These are phyloP conservation scores for Selenia dentaria DNA, from an alignment of 2,888 invertebrate genomes.

Conservation along the genomic window DNA sequence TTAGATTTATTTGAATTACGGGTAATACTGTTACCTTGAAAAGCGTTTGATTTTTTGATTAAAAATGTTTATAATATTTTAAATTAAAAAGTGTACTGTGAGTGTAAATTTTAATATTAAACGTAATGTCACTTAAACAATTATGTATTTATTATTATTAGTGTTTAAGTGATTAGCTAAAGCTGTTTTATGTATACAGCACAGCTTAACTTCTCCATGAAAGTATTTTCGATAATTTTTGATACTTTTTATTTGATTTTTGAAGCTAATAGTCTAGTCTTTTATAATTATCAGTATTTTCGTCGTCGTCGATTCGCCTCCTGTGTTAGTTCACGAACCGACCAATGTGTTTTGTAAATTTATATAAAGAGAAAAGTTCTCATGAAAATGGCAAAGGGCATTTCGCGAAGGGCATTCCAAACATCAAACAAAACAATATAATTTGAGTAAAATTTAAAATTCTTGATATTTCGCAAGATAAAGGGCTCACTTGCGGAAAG, in stretches of 20 bases:
- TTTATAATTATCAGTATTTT: slow-evolving; percentile 45
- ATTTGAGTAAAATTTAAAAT: slow-evolving; percentile 54
- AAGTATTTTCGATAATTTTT: slow-evolving; percentile 28
- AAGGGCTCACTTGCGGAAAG: slow-evolving; percentile 70
- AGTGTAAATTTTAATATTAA: slow-evolving; percentile 47
- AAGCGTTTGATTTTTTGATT: slow-evolving; percentile 38
- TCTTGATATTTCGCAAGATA: slow-evolving; percentile 50
- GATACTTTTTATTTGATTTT: slow-evolving; percentile 45
- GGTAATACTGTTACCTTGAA: slow-evolving; percentile 57
- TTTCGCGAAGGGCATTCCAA: slow-evolving; percentile 32
- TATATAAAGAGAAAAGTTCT: slow-evolving; percentile 57
- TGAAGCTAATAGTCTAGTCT: slow-evolving; percentile 56
- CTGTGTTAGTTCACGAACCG: slow-evolving; percentile 45
- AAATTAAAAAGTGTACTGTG: slow-evolving; percentile 40
- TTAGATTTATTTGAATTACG: slow-evolving; percentile 54
- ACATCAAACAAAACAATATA: slow-evolving; percentile 25
- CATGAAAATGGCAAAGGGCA: slow-evolving; percentile 43
- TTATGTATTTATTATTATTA: slow-evolving; percentile 18
- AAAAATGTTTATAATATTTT: slow-evolving; percentile 37
- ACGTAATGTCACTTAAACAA: slow-evolving; percentile 61
- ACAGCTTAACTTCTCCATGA: slow-evolving; percentile 6
- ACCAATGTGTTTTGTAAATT: slow-evolving; percentile 73
- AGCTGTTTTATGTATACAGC: slow-evolving; percentile 16
- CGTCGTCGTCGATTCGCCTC: slow-evolving; percentile 47
- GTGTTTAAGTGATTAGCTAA: slow-evolving; percentile 14